Evolutionary conservation across 1,140 invertebrate genomes (phyloP).

Genomic region (Trigoniulus corallinus): DNA sequence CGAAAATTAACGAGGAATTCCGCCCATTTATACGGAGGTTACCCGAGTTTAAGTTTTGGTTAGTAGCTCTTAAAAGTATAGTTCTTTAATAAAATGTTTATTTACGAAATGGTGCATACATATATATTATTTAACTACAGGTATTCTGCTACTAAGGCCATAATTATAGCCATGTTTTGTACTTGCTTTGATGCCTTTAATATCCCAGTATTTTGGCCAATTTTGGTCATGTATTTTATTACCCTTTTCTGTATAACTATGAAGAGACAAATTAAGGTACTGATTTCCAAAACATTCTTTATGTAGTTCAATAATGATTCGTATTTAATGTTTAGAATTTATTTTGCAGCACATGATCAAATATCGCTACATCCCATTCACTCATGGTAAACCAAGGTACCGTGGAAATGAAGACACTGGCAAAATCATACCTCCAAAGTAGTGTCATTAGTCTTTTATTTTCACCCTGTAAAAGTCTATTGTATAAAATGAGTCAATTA

Average conservation of each 20-base stretch:
- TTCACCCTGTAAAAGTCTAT: no score
- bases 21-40: conserved; percentile 92
- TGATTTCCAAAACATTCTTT: conserved; percentile 8
- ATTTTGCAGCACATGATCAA: conserved; percentile 95
- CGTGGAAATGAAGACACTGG: conserved; percentile 27
- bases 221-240: conserved; percentile 98
- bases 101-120: no score
- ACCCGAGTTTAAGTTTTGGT: conserved; percentile 99
- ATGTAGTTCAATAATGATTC: neutral
- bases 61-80: conserved; percentile 9
- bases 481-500: no score
- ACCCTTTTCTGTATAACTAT: conserved; percentile 96
- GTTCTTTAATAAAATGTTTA: neutral
- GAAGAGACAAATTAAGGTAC: conserved; percentile 97
- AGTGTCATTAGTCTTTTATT: neutral
- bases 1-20: conserved; percentile 90
- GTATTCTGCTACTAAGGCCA: conserved; percentile 88
- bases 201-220: conserved; percentile 99
- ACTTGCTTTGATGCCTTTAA: conserved; percentile 98
- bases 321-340: conserved; percentile 9
- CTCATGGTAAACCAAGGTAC: conserved; percentile 86
- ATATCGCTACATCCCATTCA: conserved; percentile 96
- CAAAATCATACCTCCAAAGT: neutral
- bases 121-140: no score
- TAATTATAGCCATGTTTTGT: conserved; percentile 74